Evolutionary conservation across 2,113 vertebrate species (phyloP).

Genomic region (Pavo muticus): DNA sequence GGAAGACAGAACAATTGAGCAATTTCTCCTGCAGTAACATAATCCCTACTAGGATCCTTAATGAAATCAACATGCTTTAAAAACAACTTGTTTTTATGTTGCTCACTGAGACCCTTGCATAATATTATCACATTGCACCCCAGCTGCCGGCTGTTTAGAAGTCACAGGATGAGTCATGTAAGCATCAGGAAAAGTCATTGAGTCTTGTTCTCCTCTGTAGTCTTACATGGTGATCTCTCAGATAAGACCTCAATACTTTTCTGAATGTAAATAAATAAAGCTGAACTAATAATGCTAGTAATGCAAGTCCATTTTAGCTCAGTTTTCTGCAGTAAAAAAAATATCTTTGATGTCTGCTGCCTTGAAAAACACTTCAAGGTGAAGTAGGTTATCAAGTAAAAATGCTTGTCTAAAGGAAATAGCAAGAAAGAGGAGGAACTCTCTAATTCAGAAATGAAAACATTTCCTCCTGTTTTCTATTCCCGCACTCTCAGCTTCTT

Average conservation of each 20-base stretch:
- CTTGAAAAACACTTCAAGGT: constrained; percentile 26
- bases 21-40: constrained; percentile 9
- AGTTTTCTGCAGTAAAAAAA: background rate
- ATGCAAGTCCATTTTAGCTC: background rate
- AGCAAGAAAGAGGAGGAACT: background rate
- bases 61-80: background rate
- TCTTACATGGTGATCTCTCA: background rate
- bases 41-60: constrained; percentile 24
- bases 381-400: constrained; percentile 1
- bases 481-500: background rate
- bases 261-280: constrained; percentile 19
- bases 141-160: background rate
- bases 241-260: background rate
- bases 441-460: background rate
- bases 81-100: constrained; percentile 6
- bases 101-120: fast-evolving
- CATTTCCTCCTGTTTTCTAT: background rate
- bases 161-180: background rate
- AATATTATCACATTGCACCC: background rate
- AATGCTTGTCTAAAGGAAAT: background rate
- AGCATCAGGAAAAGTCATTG: background rate
- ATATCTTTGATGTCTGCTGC: background rate
- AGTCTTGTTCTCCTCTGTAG: background rate
- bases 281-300: background rate
- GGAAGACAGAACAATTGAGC: background rate